phyloP scores from a whole-genome alignment of 1,140 invertebrate genomes.

The Brachionus plicatilis region DNA sequence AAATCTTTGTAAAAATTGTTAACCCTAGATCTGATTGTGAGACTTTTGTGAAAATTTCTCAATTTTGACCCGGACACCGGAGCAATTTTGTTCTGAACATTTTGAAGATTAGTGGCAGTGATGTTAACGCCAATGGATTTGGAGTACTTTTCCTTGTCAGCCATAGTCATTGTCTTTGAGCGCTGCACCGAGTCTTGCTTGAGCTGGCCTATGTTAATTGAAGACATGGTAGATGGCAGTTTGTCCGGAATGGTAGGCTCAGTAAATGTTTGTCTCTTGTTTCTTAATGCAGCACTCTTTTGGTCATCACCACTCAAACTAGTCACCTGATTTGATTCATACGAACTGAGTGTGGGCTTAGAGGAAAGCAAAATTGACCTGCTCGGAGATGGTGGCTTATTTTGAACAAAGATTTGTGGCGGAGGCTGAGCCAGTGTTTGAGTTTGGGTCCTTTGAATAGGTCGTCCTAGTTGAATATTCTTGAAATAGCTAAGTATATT shows the following conservation, averaged over 20 bases:
- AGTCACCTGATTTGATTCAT: not conserved
- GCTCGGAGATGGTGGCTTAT: not conserved
- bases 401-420: not conserved
- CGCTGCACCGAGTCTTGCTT: not conserved
- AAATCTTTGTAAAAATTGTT: conserved; percentile 38
- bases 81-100: not conserved
- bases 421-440: not conserved
- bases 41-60: conserved; percentile 13
- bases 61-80: not conserved
- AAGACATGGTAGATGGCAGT: not conserved
- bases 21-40: not conserved
- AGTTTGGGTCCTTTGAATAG: not conserved
- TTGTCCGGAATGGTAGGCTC: not conserved
- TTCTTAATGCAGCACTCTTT: not conserved
- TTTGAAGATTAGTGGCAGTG: not conserved
- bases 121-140: not conserved
- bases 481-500: not conserved
- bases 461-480: not conserved
- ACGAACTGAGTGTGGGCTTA: not conserved
- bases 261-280: not conserved
- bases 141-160: not conserved
- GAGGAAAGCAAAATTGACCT: not conserved
- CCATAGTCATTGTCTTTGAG: not conserved
- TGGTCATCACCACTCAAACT: not conserved
- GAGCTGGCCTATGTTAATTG: not conserved